Percentiles rank a stretch among this genome's conserved stretches.
Evolutionary conservation across 1,140 invertebrate species (phyloP).

Genomic region (Drosophila busckii): DNA sequence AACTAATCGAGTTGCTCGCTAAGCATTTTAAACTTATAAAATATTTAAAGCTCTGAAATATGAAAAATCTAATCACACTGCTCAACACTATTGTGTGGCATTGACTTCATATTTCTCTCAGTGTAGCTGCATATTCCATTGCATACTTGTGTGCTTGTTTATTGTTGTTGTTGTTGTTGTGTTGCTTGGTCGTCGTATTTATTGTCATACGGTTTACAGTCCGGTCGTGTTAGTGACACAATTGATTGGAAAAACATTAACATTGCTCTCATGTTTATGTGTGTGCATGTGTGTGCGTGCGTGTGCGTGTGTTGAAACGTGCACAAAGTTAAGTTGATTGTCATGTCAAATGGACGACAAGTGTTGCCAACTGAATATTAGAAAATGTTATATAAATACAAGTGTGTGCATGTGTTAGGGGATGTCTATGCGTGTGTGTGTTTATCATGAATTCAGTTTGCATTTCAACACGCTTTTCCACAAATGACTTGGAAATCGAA

Average conservation of each 20-base stretch:
- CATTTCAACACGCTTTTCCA: slow-evolving; percentile 23
- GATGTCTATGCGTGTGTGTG: no score
- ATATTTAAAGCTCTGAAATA: no score
- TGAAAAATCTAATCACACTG: no score
- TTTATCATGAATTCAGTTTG: slow-evolving; percentile 16
- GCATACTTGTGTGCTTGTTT: slow-evolving; percentile 4
- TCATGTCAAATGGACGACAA: slow-evolving; percentile 55
- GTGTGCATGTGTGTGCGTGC: slow-evolving; percentile 3
- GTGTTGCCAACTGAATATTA: slow-evolving; percentile 30
- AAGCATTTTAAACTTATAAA: no score
- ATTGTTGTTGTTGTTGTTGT: slow-evolving; percentile 3
- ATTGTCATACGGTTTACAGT: slow-evolving; percentile 36
- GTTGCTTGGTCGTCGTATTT: slow-evolving; percentile 32
- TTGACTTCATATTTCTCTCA: no score
- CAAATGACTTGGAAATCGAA: slow-evolving; percentile 31
- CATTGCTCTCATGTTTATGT: slow-evolving; percentile 19
- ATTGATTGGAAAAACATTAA: slow-evolving; percentile 69
- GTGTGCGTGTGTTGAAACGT: slow-evolving; percentile 19
- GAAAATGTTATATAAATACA: slow-evolving; percentile 46
- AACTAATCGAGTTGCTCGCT: no score
- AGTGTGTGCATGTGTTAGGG: no score
- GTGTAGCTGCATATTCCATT: no score
- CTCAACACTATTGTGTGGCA: no score
- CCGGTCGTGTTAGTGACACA: slow-evolving; percentile 46
- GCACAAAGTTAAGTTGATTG: slow-evolving; percentile 51